Percentiles rank a stretch among this genome's conserved stretches.
Conservation (phyloP, 2,113 vertebrate genomes). For the Halichoerus grypus region DNA sequence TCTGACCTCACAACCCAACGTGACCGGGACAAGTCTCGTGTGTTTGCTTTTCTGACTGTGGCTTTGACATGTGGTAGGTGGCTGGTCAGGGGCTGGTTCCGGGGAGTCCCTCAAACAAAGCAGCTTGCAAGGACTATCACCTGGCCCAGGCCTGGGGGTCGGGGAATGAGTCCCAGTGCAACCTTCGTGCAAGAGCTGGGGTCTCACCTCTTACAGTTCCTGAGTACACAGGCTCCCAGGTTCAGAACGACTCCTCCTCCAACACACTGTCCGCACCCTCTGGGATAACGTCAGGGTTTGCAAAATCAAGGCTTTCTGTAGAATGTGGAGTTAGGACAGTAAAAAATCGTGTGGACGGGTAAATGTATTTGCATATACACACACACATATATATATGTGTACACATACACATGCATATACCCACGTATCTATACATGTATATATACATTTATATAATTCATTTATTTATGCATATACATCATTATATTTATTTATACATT, state of each 20-base stretch:
- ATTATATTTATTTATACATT: fast-evolving
- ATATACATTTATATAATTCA: too few relatives aligned
- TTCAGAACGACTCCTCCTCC: fast-evolving
- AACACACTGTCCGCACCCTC: fast-evolving
- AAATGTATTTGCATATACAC: fast-evolving
- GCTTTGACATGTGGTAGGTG: background rate
- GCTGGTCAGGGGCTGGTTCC: background rate
- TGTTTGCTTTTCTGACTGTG: background rate
- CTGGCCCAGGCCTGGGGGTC: fast-evolving
- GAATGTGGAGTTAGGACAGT: too few relatives aligned
- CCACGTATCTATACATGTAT: fast-evolving
- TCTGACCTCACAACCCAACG: fast-evolving
- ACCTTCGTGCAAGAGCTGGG: fast-evolving
- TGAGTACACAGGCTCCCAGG: background rate
- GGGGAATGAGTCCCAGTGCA: fast-evolving
- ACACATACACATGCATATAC: fast-evolving
- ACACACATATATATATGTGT: fast-evolving
- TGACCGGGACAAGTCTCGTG: fast-evolving
- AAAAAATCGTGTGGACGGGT: fast-evolving
- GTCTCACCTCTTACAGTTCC: fast-evolving
- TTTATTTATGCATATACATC: too few relatives aligned
- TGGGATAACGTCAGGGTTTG: too few relatives aligned
- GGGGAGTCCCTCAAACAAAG: fast-evolving
- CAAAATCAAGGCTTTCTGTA: background rate
- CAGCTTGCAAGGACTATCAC: fast-evolving